Percentiles rank a stretch among this genome's conserved stretches.
phyloP scores from a whole-genome alignment of 92 coral and sea anemone genomes.

The Pocillopora meandrina region DNA sequence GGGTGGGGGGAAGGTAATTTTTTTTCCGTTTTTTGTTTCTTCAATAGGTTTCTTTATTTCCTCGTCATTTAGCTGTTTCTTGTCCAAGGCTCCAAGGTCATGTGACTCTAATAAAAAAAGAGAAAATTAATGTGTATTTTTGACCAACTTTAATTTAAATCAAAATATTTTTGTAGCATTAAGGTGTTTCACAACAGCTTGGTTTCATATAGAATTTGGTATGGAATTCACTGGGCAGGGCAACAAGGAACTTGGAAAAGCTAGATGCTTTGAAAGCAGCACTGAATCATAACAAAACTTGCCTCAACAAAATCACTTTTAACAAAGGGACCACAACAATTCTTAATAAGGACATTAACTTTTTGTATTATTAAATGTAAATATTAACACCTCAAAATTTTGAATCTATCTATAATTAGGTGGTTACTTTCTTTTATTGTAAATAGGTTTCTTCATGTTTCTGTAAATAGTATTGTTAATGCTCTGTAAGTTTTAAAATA shows the following conservation, averaged over 20 bases:
- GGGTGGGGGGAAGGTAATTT: no score
- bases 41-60: no score
- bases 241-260: slow-evolving; percentile 26
- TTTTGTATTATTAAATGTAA: not conserved
- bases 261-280: slow-evolving; percentile 29
- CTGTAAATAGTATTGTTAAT: slow-evolving; percentile 1
- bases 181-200: no score
- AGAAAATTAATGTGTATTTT: no score
- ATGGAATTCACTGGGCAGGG: slow-evolving; percentile 13
- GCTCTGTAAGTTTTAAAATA: not conserved
- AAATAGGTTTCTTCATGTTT: not conserved
- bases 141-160: no score
- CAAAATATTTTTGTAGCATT: no score
- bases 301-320: not conserved
- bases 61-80: no score
- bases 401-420: not conserved
- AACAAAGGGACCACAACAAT: not conserved
- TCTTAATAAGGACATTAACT: not conserved
- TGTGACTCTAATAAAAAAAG: no score
- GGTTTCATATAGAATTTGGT: slow-evolving; percentile 12
- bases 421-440: not conserved
- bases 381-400: not conserved
- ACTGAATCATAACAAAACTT: slow-evolving; percentile 14
- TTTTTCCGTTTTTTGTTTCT: no score
- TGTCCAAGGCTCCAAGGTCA: no score